Percentiles rank a stretch among this genome's conserved stretches.
Evolutionary conservation across 2,113 vertebrate species (phyloP).

Genomic region (Campylorhamphus procurvoides): DNA sequence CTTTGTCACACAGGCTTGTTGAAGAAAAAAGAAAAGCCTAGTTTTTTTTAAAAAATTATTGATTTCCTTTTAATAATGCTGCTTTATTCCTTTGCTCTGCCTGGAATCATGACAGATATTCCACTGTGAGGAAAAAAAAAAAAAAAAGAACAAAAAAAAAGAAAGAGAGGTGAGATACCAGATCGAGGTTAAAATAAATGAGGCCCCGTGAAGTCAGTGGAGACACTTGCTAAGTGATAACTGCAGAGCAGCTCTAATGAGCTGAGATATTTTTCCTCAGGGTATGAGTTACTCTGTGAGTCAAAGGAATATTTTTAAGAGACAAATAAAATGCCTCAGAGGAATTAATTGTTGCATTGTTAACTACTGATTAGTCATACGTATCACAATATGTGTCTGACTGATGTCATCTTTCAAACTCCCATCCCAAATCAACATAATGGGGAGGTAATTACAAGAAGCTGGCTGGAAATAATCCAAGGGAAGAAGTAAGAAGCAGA

Average conservation of each 20-base stretch:
- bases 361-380: constrained; percentile 34
- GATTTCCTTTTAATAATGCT: not conserved
- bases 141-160: not conserved
- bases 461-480: not conserved
- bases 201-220: not conserved
- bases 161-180: not conserved
- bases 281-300: constrained; percentile 27
- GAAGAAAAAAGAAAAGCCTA: not conserved
- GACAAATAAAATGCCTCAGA: constrained; percentile 50
- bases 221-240: not conserved
- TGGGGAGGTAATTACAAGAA: constrained; percentile 32
- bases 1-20: not conserved
- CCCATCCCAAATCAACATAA: not conserved
- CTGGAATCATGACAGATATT: not conserved
- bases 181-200: constrained; percentile 39
- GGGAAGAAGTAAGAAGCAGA: not conserved
- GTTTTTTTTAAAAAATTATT: not conserved
- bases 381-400: constrained; percentile 28
- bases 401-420: constrained; percentile 36
- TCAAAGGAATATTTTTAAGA: constrained; percentile 46
- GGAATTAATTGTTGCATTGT: constrained; percentile 50
- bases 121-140: not conserved
- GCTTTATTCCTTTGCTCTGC: not conserved
- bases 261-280: not conserved
- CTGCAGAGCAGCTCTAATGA: constrained; percentile 31